Evolutionary conservation across 2,113 vertebrate species (phyloP).

Genomic region (Conger conger): DNA sequence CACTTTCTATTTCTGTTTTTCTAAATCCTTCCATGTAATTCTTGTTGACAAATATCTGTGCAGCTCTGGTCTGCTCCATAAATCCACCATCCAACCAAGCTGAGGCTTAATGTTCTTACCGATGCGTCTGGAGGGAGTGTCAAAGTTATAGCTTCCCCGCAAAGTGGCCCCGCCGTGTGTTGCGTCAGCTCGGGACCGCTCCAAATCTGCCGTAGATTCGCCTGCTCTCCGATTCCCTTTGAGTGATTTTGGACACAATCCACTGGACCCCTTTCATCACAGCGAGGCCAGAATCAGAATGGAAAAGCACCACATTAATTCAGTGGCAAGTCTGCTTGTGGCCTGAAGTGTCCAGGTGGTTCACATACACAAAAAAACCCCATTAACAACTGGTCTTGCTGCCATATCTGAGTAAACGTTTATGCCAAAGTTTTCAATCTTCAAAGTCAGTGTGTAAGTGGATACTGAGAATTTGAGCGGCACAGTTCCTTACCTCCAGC

Average conservation of each 20-base stretch:
- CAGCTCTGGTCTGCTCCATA: not conserved
- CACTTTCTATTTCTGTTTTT: not conserved
- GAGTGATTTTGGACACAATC: not conserved
- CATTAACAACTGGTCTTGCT: not conserved
- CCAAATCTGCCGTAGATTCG: not conserved
- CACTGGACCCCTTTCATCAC: not conserved
- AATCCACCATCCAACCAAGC: not conserved
- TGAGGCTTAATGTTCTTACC: not conserved
- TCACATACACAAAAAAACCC: not conserved
- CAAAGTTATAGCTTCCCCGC: not conserved
- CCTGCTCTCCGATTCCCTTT: not conserved
- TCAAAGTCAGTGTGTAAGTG: not conserved
- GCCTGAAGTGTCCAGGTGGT: conserved; percentile 1
- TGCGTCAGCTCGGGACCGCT: not conserved
- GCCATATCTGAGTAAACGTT: not conserved
- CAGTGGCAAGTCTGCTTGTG: not conserved
- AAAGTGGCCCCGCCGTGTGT: not conserved
- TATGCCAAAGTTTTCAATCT: not conserved
- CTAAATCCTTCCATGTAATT: not conserved
- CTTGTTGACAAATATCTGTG: not conserved
- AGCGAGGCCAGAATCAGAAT: not conserved
- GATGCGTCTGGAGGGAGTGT: not conserved
- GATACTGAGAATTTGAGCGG: not conserved
- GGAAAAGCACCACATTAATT: not conserved
- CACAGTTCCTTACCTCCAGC: not conserved